Percentiles rank a stretch among this genome's conserved stretches.
phyloP scores from a whole-genome alignment of 2,113 vertebrate species.

The Ictidomys tridecemlineatus region DNA sequence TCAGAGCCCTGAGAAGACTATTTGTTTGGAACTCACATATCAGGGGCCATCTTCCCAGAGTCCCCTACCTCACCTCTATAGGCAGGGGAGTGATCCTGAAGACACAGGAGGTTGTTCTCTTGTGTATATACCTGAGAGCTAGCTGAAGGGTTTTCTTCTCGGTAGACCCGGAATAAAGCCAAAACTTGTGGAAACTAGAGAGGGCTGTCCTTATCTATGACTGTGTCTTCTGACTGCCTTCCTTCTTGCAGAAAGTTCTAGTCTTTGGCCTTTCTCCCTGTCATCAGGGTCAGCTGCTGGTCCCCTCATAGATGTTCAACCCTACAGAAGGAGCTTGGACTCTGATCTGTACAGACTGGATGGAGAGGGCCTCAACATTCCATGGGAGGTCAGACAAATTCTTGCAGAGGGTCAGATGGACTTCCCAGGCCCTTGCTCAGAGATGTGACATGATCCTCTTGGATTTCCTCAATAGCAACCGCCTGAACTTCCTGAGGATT shows the following conservation, averaged over 20 bases:
- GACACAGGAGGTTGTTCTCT: background rate
- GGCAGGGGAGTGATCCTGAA: slow-evolving; percentile 36
- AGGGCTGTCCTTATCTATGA: background rate
- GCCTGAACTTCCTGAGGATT: slow-evolving; percentile 76
- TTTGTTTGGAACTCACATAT: slow-evolving; percentile 53
- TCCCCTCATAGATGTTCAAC: slow-evolving; percentile 28
- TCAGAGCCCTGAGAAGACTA: slow-evolving; percentile 65
- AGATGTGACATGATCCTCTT: slow-evolving; percentile 78
- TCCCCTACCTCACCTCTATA: slow-evolving; percentile 38
- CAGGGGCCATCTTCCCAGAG: slow-evolving; percentile 25
- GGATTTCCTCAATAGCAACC: slow-evolving; percentile 78
- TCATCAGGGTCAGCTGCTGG: slow-evolving; percentile 23
- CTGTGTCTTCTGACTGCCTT: slow-evolving; percentile 19
- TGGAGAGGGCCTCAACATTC: background rate
- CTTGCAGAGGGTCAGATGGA: background rate
- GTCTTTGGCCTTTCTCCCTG: slow-evolving; percentile 29
- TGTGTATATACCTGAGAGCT: slow-evolving; percentile 9
- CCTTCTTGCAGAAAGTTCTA: slow-evolving; percentile 54
- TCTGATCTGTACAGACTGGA: slow-evolving; percentile 53
- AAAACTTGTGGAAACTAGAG: slow-evolving; percentile 55
- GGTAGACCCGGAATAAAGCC: slow-evolving; percentile 72
- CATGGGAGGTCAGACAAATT: slow-evolving; percentile 18
- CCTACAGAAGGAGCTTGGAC: slow-evolving; percentile 79
- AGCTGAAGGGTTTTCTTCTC: slow-evolving; percentile 50
- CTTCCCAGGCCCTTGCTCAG: slow-evolving; percentile 81